A percentile compares a stretch with the other conserved stretches of the same genome.
phyloP scores from a whole-genome alignment of 2,113 vertebrate species.

The Phaethornis superciliosus region DNA sequence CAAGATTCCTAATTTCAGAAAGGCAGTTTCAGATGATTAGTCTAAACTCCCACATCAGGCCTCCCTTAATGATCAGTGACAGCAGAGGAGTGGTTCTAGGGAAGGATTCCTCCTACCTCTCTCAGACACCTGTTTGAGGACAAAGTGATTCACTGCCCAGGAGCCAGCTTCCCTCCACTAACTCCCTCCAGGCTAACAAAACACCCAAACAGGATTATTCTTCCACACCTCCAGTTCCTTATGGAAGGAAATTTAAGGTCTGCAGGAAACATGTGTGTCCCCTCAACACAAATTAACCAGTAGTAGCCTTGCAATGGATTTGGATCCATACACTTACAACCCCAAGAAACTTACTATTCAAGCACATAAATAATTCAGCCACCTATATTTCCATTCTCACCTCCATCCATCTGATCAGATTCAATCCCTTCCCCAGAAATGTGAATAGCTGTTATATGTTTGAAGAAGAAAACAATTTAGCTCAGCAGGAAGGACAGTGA shows the following conservation, averaged over 20 bases:
- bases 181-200: not conserved
- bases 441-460: not conserved
- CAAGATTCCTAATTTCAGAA: not conserved
- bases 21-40: not conserved
- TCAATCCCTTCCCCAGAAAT: not conserved
- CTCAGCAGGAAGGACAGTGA: not conserved
- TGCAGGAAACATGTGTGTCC: not conserved
- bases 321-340: not conserved
- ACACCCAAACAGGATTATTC: not conserved
- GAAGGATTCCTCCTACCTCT: not conserved
- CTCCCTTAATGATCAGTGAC: not conserved
- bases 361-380: not conserved
- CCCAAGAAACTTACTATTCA: not conserved
- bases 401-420: not conserved
- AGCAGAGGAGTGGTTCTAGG: not conserved
- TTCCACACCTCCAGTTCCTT: not conserved
- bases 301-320: not conserved
- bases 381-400: not conserved
- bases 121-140: not conserved
- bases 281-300: not conserved
- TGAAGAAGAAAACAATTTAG: not conserved
- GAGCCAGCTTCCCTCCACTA: not conserved
- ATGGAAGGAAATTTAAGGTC: not conserved
- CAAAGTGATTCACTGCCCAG: not conserved
- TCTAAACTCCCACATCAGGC: not conserved